Percentiles rank a stretch among this genome's conserved stretches.
phyloP scores from a whole-genome alignment of 2,797 vertebrate genomes.

The Echeneis naucrates region DNA sequence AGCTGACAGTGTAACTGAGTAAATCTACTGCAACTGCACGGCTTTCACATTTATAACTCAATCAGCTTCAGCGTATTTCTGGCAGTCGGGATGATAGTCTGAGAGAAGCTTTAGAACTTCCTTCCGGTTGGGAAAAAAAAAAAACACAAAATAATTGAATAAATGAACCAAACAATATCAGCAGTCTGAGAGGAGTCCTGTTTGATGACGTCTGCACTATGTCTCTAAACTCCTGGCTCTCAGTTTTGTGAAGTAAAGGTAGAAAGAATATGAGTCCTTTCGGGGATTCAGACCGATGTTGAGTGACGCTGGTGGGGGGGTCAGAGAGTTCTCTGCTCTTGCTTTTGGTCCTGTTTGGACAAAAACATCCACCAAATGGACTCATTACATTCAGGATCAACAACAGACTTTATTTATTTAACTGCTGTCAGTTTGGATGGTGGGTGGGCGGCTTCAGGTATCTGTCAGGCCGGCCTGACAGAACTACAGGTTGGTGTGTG shows the following conservation, averaged over 20 bases:
- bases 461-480: conserved; percentile 31
- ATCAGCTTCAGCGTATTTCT: not conserved
- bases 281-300: not conserved
- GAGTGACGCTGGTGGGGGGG: conserved; percentile 3
- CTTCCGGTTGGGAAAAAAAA: not conserved
- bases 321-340: not conserved
- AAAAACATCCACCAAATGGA: conserved; percentile 1
- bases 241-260: conserved; percentile 21
- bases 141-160: not conserved
- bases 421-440: not conserved
- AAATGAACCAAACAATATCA: not conserved
- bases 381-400: conserved; percentile 10
- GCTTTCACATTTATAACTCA: not conserved
- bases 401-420: conserved; percentile 4
- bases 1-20: not conserved
- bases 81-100: not conserved
- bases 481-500: conserved; percentile 25
- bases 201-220: not conserved
- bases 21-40: not conserved
- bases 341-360: not conserved
- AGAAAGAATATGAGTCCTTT: conserved; percentile 18
- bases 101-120: not conserved
- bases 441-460: conserved; percentile 29
- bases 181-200: not conserved
- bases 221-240: not conserved